Evolutionary conservation across 2,888 invertebrate species (phyloP), one percentile per base, ranked within the genome.

Genomic region (Hylaea fasciaria): DNA sequence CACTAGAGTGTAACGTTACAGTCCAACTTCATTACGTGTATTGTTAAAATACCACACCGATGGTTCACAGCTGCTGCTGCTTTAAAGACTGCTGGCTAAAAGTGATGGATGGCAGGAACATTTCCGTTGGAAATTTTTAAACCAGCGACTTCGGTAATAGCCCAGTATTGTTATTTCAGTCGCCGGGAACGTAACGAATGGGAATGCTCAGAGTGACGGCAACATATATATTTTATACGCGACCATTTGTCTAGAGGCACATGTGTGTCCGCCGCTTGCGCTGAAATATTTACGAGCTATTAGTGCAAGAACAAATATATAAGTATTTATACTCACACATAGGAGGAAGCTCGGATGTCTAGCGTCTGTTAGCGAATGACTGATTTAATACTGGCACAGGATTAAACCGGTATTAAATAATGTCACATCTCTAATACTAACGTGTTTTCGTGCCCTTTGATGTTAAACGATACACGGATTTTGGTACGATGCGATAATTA

Each of bases 221-320:
- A 76, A 44, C 80, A 80, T 83, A 80, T 83, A 80, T 85, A 84
- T 87, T 85, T 89, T 89, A 87, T 89, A 87, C 77, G 79, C 82
- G 76, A 79, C 84, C 86, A 90, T 91, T 90, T 91, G 89, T 91
- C 83, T 80, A 68, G 71, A 79, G 80, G 77, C 83, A 79, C 87
- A 88, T 88, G 83, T 85, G 83, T 82, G 83, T 81, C 80, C 78
- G 75, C 71, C 70, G 76, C 74, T 70, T 67, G 71, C 81, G 88
- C 81, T 89, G 91, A 92, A 86, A 87, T 91, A 91, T 91, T 91
- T 91, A 92, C 88, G 90, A 88, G 83, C 87, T 89, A 91, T 91
- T 87, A 89, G 86, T 81, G 80, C 83, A 85, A 84, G 85, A 86
- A 86, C 79, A 76, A 88, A 64, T 58, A 64, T 64, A n/a, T n/a